phyloP scores from a whole-genome alignment of 2,888 invertebrate genomes.

The Scelioninae gen. 1 region DNA sequence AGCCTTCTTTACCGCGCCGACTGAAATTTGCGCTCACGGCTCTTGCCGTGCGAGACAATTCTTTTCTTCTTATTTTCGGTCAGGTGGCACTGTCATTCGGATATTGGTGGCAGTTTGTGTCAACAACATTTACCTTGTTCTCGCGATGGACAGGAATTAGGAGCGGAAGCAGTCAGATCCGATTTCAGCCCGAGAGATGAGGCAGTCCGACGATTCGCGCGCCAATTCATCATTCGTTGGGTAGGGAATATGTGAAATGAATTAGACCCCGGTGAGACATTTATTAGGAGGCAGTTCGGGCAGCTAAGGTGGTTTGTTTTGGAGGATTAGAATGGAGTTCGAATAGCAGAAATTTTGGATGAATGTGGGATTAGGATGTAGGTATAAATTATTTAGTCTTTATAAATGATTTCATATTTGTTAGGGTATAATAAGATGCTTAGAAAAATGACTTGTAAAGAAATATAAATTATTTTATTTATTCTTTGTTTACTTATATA shows the following conservation, averaged over 20 bases:
- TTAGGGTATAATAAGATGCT: too few relatives aligned
- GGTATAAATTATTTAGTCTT: constrained; percentile 12
- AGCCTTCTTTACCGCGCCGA: constrained; percentile 54
- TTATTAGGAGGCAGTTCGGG: constrained; percentile 32
- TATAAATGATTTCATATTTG: constrained; percentile 14
- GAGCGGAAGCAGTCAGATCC: constrained; percentile 6
- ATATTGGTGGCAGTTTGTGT: constrained; percentile 43
- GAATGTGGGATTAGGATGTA: background rate
- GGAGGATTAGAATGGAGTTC: constrained; percentile 7
- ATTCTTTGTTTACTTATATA: too few relatives aligned
- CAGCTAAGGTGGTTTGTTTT: constrained; percentile 26
- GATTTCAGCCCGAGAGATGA: constrained; percentile 7
- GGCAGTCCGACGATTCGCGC: constrained; percentile 29
- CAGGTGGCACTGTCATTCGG: constrained; percentile 49
- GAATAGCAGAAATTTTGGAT: constrained; percentile 6
- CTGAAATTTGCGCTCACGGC: constrained; percentile 25
- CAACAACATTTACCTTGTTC: constrained; percentile 45
- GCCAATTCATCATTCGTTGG: constrained; percentile 41
- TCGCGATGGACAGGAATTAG: constrained; percentile 6
- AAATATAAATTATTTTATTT: too few relatives aligned
- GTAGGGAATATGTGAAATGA: constrained; percentile 30
- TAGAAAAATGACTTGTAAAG: too few relatives aligned
- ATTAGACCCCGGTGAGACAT: constrained; percentile 61
- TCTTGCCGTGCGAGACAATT: background rate
- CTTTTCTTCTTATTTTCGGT: constrained; percentile 36